Conservation (phyloP, 2,797 vertebrate species). For the Characodon lateralis region DNA sequence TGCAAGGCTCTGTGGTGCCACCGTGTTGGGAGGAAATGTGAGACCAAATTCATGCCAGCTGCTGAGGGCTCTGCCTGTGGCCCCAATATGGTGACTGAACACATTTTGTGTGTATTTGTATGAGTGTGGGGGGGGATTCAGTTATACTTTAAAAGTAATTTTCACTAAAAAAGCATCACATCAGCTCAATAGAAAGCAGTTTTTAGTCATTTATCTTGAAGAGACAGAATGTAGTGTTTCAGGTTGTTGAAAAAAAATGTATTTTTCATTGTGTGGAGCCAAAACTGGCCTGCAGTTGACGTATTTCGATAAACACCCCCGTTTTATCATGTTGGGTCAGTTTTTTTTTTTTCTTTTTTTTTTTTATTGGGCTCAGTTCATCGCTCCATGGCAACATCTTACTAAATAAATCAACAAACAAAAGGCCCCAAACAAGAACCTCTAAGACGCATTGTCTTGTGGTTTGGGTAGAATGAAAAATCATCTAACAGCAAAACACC, state of each 20-base stretch:
- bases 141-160: constrained; percentile 14
- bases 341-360: background rate
- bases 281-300: background rate
- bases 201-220: constrained; percentile 26
- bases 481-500: constrained; percentile 9
- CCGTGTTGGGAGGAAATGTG: constrained; percentile 89
- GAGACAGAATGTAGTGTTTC: background rate
- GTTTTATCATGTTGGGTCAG: constrained; percentile 46
- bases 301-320: background rate
- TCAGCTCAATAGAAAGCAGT: constrained; percentile 32
- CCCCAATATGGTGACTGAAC: constrained; percentile 86
- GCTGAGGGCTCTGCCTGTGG: constrained; percentile 92
- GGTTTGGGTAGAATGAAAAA: constrained; percentile 11
- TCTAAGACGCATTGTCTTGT: constrained; percentile 19
- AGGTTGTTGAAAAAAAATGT: background rate
- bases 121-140: background rate
- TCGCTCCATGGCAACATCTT: constrained; percentile 48
- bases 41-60: constrained; percentile 95
- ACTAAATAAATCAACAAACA: constrained; percentile 49
- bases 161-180: constrained; percentile 43
- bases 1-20: constrained; percentile 96
- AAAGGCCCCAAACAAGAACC: constrained; percentile 41
- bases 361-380: constrained; percentile 18
- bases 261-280: background rate
- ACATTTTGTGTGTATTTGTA: constrained; percentile 13